Conservation (phyloP, 2,888 invertebrate genomes). For the Lucinisca nassula region DNA sequence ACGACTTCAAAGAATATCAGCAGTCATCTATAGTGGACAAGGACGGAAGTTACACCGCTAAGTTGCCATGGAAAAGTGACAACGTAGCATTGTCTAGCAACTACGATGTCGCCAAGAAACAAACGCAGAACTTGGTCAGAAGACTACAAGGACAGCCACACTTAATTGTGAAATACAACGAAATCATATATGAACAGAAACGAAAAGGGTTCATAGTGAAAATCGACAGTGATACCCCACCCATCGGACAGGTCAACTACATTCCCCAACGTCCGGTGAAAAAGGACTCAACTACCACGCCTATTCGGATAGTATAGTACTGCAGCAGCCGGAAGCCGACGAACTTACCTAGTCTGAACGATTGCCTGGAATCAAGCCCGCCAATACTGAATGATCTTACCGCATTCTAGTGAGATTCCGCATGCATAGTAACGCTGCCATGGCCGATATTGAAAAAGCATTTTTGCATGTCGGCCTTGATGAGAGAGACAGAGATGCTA, state of each 20-base stretch:
- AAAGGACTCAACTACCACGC: slow-evolving; percentile 48
- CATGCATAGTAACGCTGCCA: slow-evolving; percentile 22
- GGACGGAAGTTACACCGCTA: slow-evolving; percentile 16
- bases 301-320: slow-evolving; percentile 51
- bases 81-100: slow-evolving; percentile 21
- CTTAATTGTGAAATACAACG: slow-evolving; percentile 17
- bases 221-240: background rate
- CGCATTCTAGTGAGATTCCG: slow-evolving; percentile 54
- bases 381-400: slow-evolving; percentile 51
- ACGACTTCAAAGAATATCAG: background rate
- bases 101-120: slow-evolving; percentile 4
- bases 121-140: slow-evolving; percentile 10
- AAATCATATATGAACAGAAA: slow-evolving; percentile 28
- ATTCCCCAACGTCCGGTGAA: slow-evolving; percentile 43
- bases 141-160: slow-evolving; percentile 16
- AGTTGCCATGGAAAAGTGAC: slow-evolving; percentile 45
- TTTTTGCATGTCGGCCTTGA: background rate
- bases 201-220: slow-evolving; percentile 30
- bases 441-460: slow-evolving; percentile 55
- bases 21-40: background rate
- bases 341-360: slow-evolving; percentile 56
- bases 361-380: slow-evolving; percentile 17
- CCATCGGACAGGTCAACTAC: slow-evolving; percentile 14
- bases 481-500: slow-evolving; percentile 43
- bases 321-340: slow-evolving; percentile 21